These are phyloP conservation scores for Ivindomyrus marchei DNA, from an alignment of 2,113 vertebrate genomes.

Conservation along the genomic window DNA sequence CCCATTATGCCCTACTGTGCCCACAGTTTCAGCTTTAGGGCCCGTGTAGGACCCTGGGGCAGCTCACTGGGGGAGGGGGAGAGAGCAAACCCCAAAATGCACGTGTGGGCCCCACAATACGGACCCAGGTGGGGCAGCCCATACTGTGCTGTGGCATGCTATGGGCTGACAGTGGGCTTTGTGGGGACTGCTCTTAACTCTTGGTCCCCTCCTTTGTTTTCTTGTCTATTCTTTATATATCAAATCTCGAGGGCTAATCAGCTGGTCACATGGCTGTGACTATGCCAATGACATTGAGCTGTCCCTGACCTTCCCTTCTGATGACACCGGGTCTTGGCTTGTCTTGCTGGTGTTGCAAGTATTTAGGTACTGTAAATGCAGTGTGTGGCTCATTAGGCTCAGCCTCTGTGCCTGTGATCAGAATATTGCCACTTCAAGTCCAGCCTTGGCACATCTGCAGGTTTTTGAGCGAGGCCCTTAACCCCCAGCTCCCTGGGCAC, in stretches of 20 bases:
- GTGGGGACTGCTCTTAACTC: background rate
- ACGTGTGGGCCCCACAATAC: background rate
- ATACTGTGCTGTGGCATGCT: background rate
- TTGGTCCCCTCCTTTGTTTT: background rate
- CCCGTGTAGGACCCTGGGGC: background rate
- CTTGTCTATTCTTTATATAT: background rate
- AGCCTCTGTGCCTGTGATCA: too few relatives aligned
- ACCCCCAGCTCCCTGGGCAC: too few relatives aligned
- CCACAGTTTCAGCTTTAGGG: background rate
- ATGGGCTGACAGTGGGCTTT: background rate
- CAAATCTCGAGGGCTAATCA: background rate
- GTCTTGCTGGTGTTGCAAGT: background rate
- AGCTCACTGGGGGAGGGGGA: too few relatives aligned
- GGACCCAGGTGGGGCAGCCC: background rate
- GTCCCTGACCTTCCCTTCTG: background rate
- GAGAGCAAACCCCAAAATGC: background rate
- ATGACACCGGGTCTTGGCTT: background rate
- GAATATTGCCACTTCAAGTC: too few relatives aligned
- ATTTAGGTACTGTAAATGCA: too few relatives aligned
- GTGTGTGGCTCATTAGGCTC: too few relatives aligned
- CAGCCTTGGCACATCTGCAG: too few relatives aligned
- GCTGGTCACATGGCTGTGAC: background rate
- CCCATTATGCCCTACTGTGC: background rate
- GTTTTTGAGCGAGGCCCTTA: too few relatives aligned
- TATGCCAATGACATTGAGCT: background rate